Evolutionary conservation across 2,888 invertebrate genomes (phyloP), one percentile per base, ranked within the genome.

Genomic region (Chromoteleia sp.): DNA sequence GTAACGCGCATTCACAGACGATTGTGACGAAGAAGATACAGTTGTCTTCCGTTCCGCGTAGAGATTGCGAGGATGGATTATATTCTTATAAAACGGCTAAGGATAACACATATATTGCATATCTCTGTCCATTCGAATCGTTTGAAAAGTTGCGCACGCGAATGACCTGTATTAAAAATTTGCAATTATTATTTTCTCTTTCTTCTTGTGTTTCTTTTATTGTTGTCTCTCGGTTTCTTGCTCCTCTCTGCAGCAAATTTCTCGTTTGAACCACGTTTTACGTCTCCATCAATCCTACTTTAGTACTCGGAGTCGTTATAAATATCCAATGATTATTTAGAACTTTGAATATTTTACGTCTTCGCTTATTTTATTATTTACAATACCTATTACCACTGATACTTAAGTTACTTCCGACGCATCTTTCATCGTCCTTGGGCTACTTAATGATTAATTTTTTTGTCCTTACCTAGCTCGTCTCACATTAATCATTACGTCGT

Each of bases 311-410:
- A 88, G 83, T 88, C 86, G 84, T 88, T 87, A 89, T 88, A 88
- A 88, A 89, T 90, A 90, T 89, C 89, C 88, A 89, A 89, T 88
- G 87, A 88, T 90, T 90, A 90, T 86, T 89, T 88, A 88, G 87
- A 86, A 83, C 87, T 88, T 86, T 87, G 88, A 87, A 86, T 89
- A 85, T 84, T 88, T 89, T 88, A 89, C 86, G 88, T 88, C 86
- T 86, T 88, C 85, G 85, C 87, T 88, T 88, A 89, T 83, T 90
- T 88, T 91, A 90, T 90, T 90, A 81, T 82, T 65, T 91, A 91
- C 91, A 91, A 78, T 86, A 86, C 84, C 85, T 81, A 87, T 87
- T 86, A 88, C 87, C 88, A 89, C 85, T 86, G 86, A 86, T 87
- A 86, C 87, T 88, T 88, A 88, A 87, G 84, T 87, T 87, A 87